Evolutionary conservation across 1,140 invertebrate genomes (phyloP), one percentile per base, ranked within the genome.

Genomic region (Meloidogyne chitwoodi): DNA sequence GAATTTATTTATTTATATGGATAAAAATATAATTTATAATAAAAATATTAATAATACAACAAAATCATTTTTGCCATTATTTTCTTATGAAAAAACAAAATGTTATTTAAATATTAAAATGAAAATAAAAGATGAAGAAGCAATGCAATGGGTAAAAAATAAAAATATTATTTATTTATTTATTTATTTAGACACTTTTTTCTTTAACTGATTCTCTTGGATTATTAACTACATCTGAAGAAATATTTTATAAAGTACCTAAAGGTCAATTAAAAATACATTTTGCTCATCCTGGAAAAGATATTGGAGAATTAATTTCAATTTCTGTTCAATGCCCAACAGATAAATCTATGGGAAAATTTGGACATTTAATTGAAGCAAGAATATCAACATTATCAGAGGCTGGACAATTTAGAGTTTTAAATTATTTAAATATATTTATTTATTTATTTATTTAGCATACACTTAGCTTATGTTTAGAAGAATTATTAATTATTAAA

Each of bases 211-310:
- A 73, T 31, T 73, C 71, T 19, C 71, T 63, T 41, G 71, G 71
- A 14, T 64, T 73, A 38, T 24, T 73, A 16, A 73, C 29, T 14
- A 34, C 38, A 12, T 74, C 61, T 14, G 67, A 76, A 64, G 75
- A 76, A 24, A 76, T 76, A 29, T 73, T 56, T 44, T 77, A 77
- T 69, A 22, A 48, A 22, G 76, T 77, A 11, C 76, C 76, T 38
- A 27, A 29, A 31, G 76, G 76, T 24, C 76, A 77, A 69, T 62
- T 77, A 48, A 77, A 77, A 73, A 48, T 77, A 14, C 48, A 76
- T 14, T 31, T 77, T 22, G 56, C 48, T 27, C 75, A 77, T 27
- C 76, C 76, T 8, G 76, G 76, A 14, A 65, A 77, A 31, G 75
- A 77, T 64, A 75, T 61, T 69, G 76, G 76, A 22, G 44, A 74